Evolutionary conservation across 2,113 vertebrate species (phyloP), one percentile per base, ranked within the genome.

Genomic region (Antennarius striatus): DNA sequence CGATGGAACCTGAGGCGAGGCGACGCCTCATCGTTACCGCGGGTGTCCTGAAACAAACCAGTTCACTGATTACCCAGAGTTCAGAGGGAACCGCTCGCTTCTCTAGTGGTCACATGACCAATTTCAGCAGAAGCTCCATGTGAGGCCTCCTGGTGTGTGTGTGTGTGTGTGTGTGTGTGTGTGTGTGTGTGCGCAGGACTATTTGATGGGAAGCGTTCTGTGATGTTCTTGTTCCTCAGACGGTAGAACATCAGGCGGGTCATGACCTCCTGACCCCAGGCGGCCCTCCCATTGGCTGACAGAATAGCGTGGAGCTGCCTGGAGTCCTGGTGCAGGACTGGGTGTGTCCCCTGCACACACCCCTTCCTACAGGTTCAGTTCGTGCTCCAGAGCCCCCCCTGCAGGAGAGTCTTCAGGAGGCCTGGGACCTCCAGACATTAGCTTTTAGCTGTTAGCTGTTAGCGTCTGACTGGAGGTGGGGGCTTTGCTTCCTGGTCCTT

Each of bases 201-300:
- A 47, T 76, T 57, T 77, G 46, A 71, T 71, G 63, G 64, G 51
- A 72, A 88, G 75, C 68, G 75, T 73, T 76, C 74, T 83, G 68
- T 52, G 55, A 71, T 64, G 57, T 42, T 39, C 52, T 75, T 78
- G 79, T 77, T 68, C 75, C 57, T 76, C 73, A 72, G 58, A 48
- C 81, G 77, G 72, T 85, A 66, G 87, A 91, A 87, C 80, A 86
- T 86, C 72, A 81, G 84, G 53, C 86, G 75, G 77, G 75, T 91
- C 87, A 89, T 91, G 90, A 89, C 84, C 78, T 83, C 76, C 15
- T 42, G 75, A 87, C 87, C 81, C 75, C 76, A 60, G 80, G 84
- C 88, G 78, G 87, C 81, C 49, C 73, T 86, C 80, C 81, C 84
- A 76, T 82, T 81, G 73, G 80, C 80, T 84, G 69, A 68, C 56